Evolutionary conservation across 1,140 invertebrate genomes (phyloP), one percentile per base, ranked within the genome.

Genomic region (Ectropis grisescens): DNA sequence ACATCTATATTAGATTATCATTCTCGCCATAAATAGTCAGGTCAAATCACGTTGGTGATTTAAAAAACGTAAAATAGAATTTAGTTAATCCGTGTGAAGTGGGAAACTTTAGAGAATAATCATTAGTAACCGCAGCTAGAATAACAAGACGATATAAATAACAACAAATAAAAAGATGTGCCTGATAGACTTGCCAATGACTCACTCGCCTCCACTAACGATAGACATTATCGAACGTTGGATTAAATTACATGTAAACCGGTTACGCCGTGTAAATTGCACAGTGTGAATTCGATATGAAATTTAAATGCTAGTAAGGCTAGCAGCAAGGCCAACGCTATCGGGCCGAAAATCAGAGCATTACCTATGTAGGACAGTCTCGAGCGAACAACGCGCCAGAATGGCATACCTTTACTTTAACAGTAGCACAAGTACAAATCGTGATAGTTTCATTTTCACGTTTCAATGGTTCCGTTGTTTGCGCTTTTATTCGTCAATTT

Each of bases 361-460:
- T 70, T 70, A n/a, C 62, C 10, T 70, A 74, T 74, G 59, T 70
- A 65, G 61, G 71, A 57, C 71, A 71, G 52, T n/a, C n/a, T n/a
- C 24, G 33, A 28, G 36, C 29, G 46, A 48, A 56, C 55, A 48
- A 47, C 50, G 56, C 55, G 70, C 51, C 42, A 47, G 47, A 50
- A 55, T 47, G 38, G 41, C 66, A 76, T 76, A 70, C 71, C 66
- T 72, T 60, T 60, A 56, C 53, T 60, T 61, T 66, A 62, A 57
- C 65, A 64, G 74, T 72, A 68, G 64, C 57, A 53, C 50, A 60
- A 75, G 74, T 74, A 70, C 62, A 47, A 49, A 58, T 61, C 67
- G 59, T 58, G 69, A 76, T 80, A 76, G 67, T 74, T 76, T 71
- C 58, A 50, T 70, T 76, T 79, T 79, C 65, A 68, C 70, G 69